These are phyloP conservation scores for Zaprionus nigranus DNA, from an alignment of 1,140 invertebrate species.

Conservation along the genomic window DNA sequence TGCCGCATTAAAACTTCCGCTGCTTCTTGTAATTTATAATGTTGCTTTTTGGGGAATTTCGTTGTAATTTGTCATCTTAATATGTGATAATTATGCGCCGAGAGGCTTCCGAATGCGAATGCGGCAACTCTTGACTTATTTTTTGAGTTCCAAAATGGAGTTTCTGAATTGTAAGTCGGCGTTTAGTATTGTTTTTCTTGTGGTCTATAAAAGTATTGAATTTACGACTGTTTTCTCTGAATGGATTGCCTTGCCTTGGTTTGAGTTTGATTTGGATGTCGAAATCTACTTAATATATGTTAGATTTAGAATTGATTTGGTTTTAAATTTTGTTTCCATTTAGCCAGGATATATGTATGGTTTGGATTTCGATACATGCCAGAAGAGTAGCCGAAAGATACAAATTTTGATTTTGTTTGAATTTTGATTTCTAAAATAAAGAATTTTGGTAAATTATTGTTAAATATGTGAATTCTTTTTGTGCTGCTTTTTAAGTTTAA, in stretches of 20 bases:
- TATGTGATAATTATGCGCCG: constrained; percentile 74
- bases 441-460: constrained; percentile 49
- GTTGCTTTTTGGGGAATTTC: constrained; percentile 68
- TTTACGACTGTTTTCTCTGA: constrained; percentile 23
- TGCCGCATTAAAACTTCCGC: constrained; percentile 81
- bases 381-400: constrained; percentile 73
- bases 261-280: constrained; percentile 28
- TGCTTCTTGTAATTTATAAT: constrained; percentile 81
- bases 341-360: constrained; percentile 42
- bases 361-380: constrained; percentile 61
- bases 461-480: constrained; percentile 1
- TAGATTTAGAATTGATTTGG: neutral
- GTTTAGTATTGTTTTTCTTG: constrained; percentile 2
- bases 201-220: constrained; percentile 21
- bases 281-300: neutral
- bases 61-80: constrained; percentile 77
- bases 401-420: constrained; percentile 53
- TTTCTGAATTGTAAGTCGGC: constrained; percentile 14
- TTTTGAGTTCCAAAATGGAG: constrained; percentile 4
- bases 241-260: constrained; percentile 6
- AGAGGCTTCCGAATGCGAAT: constrained; percentile 51
- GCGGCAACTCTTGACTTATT: constrained; percentile 40
- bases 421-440: constrained; percentile 69
- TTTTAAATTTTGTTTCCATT: constrained; percentile 64
- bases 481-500: neutral